These are phyloP conservation scores for Melieria crassipennis DNA, from an alignment of 2,888 invertebrate species.

Conservation along the genomic window DNA sequence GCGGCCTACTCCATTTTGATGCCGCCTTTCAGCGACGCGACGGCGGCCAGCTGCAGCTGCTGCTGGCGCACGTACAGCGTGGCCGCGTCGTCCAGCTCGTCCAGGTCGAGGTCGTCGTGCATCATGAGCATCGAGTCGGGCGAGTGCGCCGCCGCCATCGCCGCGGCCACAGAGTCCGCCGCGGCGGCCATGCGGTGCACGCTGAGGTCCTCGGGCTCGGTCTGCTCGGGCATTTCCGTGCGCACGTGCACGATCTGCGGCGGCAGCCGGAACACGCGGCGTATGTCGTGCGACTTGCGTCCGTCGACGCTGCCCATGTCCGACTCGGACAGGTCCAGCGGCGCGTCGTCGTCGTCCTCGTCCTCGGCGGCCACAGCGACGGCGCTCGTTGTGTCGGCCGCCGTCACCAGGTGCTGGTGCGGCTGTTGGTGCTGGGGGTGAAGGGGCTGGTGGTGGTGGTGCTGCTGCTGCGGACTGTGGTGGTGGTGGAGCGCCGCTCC, in stretches of 20 bases:
- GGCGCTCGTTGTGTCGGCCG: slow-evolving; percentile 41
- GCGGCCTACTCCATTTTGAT: slow-evolving; percentile 42
- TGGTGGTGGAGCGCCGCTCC: slow-evolving; percentile 37
- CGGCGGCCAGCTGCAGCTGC: slow-evolving; percentile 33
- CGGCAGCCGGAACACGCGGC: slow-evolving; percentile 68
- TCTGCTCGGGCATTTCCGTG: slow-evolving; percentile 78
- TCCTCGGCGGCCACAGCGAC: slow-evolving; percentile 18
- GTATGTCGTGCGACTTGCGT: slow-evolving; percentile 65
- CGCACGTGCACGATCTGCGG: slow-evolving; percentile 63
- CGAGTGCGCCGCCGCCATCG: slow-evolving; percentile 44
- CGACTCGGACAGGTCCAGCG: slow-evolving; percentile 66
- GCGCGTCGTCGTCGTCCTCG: slow-evolving; percentile 63
- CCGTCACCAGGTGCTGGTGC: slow-evolving; percentile 53
- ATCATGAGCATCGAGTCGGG: slow-evolving; percentile 34
- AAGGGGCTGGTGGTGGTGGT: slow-evolving; percentile 29
- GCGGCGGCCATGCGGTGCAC: slow-evolving; percentile 67
- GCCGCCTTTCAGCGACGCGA: slow-evolving; percentile 40
- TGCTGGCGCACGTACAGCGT: slow-evolving; percentile 68
- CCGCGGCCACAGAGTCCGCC: not conserved
- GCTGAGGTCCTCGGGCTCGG: slow-evolving; percentile 90
- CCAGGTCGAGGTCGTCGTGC: slow-evolving; percentile 68
- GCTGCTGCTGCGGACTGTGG: not conserved
- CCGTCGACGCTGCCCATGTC: slow-evolving; percentile 57
- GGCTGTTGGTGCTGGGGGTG: slow-evolving; percentile 5
- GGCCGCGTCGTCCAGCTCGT: slow-evolving; percentile 69